Evolutionary conservation across 1,140 invertebrate genomes (phyloP).

Genomic region (Tribolium castaneum): DNA sequence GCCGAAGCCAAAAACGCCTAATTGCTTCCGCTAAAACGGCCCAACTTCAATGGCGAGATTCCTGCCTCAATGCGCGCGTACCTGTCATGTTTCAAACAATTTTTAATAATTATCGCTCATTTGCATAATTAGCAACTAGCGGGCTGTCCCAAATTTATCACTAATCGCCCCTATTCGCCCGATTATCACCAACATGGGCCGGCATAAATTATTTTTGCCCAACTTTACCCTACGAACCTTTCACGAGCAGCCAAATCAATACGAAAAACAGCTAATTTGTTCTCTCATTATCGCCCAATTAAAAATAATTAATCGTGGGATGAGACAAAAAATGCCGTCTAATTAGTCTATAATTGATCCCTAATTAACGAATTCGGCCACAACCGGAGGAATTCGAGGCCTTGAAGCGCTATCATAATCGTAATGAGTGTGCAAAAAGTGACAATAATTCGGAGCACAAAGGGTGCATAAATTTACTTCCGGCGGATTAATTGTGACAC

Average conservation of each 20-base stretch:
- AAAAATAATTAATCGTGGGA: constrained; percentile 27
- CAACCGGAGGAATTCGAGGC: not conserved
- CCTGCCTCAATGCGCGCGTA: too few relatives aligned
- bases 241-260: not conserved
- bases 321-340: constrained; percentile 23
- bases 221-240: too few relatives aligned
- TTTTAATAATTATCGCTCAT: too few relatives aligned
- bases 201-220: not conserved
- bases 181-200: too few relatives aligned
- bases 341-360: constrained; percentile 42
- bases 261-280: not conserved
- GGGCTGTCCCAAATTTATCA: too few relatives aligned
- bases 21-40: not conserved
- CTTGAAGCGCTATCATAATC: not conserved
- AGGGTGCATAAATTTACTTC: not conserved
- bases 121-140: too few relatives aligned
- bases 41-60: too few relatives aligned
- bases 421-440: not conserved
- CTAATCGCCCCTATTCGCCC: too few relatives aligned
- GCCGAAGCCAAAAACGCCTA: not conserved
- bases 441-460: not conserved
- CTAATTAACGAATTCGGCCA: constrained; percentile 20
- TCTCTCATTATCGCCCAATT: constrained; percentile 9
- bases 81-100: too few relatives aligned
- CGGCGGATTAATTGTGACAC: not conserved